A percentile compares a stretch with the other conserved stretches of the same genome.
These are phyloP conservation scores for Orthonychiurus folsomi DNA, from an alignment of 2,888 invertebrate species.

Conservation along the genomic window DNA sequence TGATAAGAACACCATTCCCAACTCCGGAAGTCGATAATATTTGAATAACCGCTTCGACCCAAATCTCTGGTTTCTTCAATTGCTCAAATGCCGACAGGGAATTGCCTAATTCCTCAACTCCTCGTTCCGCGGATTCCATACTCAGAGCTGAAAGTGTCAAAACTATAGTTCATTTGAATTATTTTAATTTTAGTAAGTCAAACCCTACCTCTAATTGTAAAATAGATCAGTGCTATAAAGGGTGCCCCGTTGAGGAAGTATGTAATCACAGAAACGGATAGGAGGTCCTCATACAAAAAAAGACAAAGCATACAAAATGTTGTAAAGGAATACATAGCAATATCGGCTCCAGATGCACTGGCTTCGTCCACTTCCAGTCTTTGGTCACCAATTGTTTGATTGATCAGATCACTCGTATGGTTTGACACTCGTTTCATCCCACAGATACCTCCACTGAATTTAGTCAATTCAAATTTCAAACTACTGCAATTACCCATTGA, in stretches of 20 bases:
- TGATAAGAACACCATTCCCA: conserved; percentile 34
- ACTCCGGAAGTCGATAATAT: conserved; percentile 32
- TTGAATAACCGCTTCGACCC: conserved; percentile 30
- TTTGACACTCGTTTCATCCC: conserved; percentile 3
- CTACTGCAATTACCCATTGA: too few species aligned
- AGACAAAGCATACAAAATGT: conserved; percentile 26
- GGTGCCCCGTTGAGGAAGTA: conserved; percentile 27
- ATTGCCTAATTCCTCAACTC: background rate
- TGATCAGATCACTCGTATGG: too few species aligned
- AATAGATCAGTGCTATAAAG: conserved; percentile 21
- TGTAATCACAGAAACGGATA: conserved; percentile 24
- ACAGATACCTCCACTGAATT: background rate
- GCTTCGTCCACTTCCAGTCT: background rate
- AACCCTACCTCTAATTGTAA: conserved; percentile 18
- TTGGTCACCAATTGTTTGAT: background rate
- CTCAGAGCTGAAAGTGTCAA: too few species aligned
- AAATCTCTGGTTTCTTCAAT: conserved; percentile 16
- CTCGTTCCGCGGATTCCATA: too few species aligned
- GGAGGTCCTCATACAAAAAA: conserved; percentile 28
- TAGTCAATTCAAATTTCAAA: too few species aligned
- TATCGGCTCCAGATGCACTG: conserved; percentile 5
- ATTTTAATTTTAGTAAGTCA: background rate
- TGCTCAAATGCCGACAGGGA: background rate
- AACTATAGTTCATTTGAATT: too few species aligned
- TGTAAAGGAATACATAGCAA: conserved; percentile 20